Evolutionary conservation across 1,140 invertebrate species (phyloP), one percentile per base, ranked within the genome.

Genomic region (Paralvinella palmiformis): DNA sequence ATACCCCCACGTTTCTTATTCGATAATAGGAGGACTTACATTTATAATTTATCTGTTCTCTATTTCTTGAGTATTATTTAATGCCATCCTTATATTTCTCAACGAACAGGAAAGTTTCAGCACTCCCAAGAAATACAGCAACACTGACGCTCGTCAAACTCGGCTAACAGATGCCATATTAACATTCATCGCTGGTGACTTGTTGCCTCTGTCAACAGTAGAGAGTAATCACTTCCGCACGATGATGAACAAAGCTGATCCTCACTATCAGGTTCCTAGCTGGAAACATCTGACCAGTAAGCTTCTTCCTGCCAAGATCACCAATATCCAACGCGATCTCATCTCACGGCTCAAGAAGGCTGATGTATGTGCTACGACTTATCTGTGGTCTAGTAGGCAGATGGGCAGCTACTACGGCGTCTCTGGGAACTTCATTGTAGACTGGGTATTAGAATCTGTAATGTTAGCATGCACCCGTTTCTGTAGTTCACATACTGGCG

Each of bases 121-220:
- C n/a, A n/a, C n/a, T n/a, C 17, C 62, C 68, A 50, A 48, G 66
- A 53, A 60, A 63, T 32, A 35, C 57, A 41, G 35, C 6, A 3
- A 32, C 24, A 32, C 29, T 32, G 55, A 57, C 33, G 7, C 3
- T 5, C 55, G 1, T 27, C 0, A 57, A 33, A 33, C 33, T 57
- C 24, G n/a, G 33, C 22, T 32, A 32, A 57, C 27, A 31, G 33
- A 36, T 33, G 29, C 33, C 2, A 6, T 57, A 32, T 24, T 57
- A 27, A 36, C 29, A 7, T 20, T 33, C 33, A 36, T 57, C 17
- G 27, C 55, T 15, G 17, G 33, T 57, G 4, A 57, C 29, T 36
- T 57, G 27, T 20, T 35, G 33, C 29, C 55, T 31, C 55, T 57
- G 2, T 57, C 55, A 22, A 33, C 33, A 13, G 55, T 57, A 22